These are phyloP conservation scores for Ammospiza nelsoni DNA, from an alignment of 2,113 vertebrate species.

Conservation along the genomic window DNA sequence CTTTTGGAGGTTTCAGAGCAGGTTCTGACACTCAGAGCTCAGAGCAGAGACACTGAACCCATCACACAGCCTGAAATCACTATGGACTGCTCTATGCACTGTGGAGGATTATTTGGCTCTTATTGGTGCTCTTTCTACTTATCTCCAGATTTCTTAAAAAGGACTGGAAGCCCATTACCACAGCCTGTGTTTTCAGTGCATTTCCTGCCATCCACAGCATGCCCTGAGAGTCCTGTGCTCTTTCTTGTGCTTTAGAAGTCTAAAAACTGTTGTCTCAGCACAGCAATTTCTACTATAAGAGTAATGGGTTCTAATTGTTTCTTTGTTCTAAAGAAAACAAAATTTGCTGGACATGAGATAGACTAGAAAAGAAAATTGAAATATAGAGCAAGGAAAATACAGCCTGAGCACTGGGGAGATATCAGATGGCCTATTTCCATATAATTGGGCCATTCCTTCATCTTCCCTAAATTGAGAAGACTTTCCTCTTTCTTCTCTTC, in stretches of 20 bases:
- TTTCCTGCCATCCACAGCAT: neutral
- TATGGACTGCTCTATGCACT: neutral
- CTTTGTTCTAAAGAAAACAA: neutral
- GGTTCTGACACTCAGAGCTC: neutral
- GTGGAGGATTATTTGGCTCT: neutral
- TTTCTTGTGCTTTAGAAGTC: neutral
- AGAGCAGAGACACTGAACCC: neutral
- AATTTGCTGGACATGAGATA: neutral
- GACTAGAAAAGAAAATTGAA: neutral
- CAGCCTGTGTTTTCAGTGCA: neutral
- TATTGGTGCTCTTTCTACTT: neutral
- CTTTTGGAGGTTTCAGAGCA: neutral
- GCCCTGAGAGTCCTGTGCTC: neutral
- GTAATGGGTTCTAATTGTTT: neutral
- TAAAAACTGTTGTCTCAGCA: neutral
- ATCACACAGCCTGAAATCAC: neutral
- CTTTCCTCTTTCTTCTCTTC: neutral
- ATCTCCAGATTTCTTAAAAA: neutral
- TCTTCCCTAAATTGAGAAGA: neutral
- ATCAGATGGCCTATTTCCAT: neutral
- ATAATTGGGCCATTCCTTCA: neutral
- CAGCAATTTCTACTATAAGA: neutral
- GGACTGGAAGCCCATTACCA: neutral
- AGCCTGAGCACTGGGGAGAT: neutral
- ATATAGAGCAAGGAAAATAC: neutral